These are phyloP conservation scores for Zoanthus solanderi DNA, from an alignment of 92 coral and sea anemone genomes.

Conservation along the genomic window DNA sequence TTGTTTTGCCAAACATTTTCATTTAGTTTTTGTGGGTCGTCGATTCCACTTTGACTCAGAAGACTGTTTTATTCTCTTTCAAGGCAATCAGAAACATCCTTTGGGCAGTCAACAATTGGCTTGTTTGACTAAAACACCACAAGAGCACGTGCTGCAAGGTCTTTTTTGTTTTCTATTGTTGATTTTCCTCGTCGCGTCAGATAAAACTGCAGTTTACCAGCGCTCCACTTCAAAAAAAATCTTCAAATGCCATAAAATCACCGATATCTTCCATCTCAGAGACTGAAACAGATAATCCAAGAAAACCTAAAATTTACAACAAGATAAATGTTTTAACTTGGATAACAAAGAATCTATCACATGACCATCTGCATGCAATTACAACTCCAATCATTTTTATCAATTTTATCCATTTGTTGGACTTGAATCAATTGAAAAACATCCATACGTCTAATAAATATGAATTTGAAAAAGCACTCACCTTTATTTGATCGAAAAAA, in stretches of 20 bases:
- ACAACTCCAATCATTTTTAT: not conserved
- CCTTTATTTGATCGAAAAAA: not conserved
- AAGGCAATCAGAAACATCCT: not conserved
- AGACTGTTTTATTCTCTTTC: slow-evolving; percentile 4
- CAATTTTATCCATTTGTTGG: not conserved
- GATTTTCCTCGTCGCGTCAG: slow-evolving; percentile 35
- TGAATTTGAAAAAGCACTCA: slow-evolving; percentile 4
- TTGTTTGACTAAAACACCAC: not conserved
- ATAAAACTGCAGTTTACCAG: slow-evolving; percentile 27
- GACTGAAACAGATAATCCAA: not conserved
- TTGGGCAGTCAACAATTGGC: no score
- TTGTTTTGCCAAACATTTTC: no score
- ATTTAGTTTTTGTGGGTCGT: not conserved
- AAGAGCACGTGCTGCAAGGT: slow-evolving; percentile 43
- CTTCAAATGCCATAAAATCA: slow-evolving; percentile 11
- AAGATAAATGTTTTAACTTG: slow-evolving; percentile 23
- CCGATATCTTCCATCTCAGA: slow-evolving; percentile 34
- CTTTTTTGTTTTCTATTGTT: slow-evolving; percentile 31
- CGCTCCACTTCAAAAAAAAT: slow-evolving; percentile 4
- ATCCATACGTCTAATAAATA: not conserved
- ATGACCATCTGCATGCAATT: slow-evolving; percentile 7
- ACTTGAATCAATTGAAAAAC: slow-evolving; percentile 6
- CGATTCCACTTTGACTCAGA: slow-evolving; percentile 9
- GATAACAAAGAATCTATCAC: slow-evolving; percentile 7
- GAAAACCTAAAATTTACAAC: not conserved